Conservation (phyloP, 2,888 invertebrate species). For the Microplitis deprimator region DNA sequence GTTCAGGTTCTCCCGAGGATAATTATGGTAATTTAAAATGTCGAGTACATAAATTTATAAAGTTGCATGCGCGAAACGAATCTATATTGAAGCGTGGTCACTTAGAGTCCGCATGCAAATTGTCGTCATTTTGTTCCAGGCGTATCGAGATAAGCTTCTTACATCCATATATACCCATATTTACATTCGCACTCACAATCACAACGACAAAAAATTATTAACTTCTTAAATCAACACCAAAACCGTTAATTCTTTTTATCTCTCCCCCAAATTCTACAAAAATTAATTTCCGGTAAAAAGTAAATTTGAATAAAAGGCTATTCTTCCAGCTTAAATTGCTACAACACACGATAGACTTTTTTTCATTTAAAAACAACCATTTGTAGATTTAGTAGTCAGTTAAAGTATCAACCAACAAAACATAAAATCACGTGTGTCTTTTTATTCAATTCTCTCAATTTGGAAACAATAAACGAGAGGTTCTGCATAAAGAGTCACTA, state of each 20-base stretch:
- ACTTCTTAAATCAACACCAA: neutral
- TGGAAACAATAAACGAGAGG: slow-evolving; percentile 10
- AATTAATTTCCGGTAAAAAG: too few relatives aligned
- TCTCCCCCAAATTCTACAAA: too few relatives aligned
- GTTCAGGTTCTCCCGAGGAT: slow-evolving; percentile 40
- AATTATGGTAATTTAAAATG: slow-evolving; percentile 52
- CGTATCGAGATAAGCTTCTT: slow-evolving; percentile 26
- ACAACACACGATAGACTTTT: too few relatives aligned
- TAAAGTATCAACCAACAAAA: slow-evolving; percentile 11
- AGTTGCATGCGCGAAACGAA: slow-evolving; percentile 50
- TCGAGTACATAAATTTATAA: slow-evolving; percentile 55
- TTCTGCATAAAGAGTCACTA: slow-evolving; percentile 27
- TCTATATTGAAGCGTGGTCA: slow-evolving; percentile 47
- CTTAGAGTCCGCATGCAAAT: slow-evolving; percentile 50
- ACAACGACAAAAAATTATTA: neutral
- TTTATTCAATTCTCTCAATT: neutral
- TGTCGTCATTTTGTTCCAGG: slow-evolving; percentile 45
- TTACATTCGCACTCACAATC: neutral
- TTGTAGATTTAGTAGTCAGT: neutral
- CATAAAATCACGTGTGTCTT: neutral
- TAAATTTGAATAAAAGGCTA: too few relatives aligned
- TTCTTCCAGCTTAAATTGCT: too few relatives aligned
- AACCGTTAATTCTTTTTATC: neutral
- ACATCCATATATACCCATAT: neutral
- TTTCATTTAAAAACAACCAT: neutral